These are phyloP conservation scores for Imbricaverruca yamaguchii DNA, from an alignment of 2,888 invertebrate genomes.

Conservation along the genomic window DNA sequence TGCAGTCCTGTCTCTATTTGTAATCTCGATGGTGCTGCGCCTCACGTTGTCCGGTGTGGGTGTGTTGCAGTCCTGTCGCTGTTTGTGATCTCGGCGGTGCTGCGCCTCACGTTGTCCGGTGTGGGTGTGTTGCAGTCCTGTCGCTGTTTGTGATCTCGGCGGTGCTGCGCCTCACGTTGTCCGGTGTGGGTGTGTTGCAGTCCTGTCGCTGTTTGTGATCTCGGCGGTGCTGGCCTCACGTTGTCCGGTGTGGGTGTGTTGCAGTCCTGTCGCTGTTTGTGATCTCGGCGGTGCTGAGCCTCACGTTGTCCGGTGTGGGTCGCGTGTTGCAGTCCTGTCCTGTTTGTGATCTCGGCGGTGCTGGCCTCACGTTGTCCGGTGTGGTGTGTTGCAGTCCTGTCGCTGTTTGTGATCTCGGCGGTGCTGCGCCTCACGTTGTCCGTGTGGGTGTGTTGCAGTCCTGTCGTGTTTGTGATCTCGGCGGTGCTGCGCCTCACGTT, in stretches of 20 bases:
- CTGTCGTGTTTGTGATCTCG: neutral
- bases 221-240: neutral
- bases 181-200: no score
- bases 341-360: neutral
- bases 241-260: no score
- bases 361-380: neutral
- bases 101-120: neutral
- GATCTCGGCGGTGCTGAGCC: neutral
- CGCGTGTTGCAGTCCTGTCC: neutral
- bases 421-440: neutral
- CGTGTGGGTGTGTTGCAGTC: neutral
- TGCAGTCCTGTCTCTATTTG: neutral
- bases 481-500: neutral
- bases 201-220: neutral
- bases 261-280: neutral
- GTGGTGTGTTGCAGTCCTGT: neutral
- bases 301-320: no score
- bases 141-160: neutral
- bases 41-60: no score
- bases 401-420: neutral
- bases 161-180: neutral
- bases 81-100: neutral
- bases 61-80: neutral
- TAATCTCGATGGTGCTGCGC: neutral
- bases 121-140: neutral